Evolutionary conservation across 1,140 invertebrate genomes (phyloP).

Genomic region (Heterodera carotae): DNA sequence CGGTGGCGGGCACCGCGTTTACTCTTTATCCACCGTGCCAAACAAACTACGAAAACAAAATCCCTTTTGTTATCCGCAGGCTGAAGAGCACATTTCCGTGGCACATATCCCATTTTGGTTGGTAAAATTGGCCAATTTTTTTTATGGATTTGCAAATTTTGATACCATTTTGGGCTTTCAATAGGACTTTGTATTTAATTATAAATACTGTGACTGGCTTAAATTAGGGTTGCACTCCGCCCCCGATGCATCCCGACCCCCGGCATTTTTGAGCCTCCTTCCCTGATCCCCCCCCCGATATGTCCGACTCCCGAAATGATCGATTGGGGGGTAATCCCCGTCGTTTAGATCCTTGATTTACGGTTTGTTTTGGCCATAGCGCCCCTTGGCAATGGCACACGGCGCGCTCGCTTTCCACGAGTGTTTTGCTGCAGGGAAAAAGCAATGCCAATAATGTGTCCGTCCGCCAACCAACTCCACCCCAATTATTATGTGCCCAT

Average conservation of each 20-base stretch:
- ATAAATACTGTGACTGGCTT: too few species aligned
- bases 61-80: background rate
- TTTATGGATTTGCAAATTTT: background rate
- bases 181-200: too few species aligned
- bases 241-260: too few species aligned
- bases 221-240: too few species aligned
- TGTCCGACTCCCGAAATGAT: too few species aligned
- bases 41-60: background rate
- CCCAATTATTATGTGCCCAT: background rate
- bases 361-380: too few species aligned
- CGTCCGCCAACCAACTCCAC: background rate
- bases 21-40: background rate
- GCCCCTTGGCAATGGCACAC: background rate
- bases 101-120: background rate
- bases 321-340: too few species aligned
- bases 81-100: background rate
- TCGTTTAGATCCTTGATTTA: too few species aligned
- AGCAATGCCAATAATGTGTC: background rate
- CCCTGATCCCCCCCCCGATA: too few species aligned
- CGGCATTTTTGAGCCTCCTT: too few species aligned
- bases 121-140: background rate
- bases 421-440: background rate
- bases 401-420: background rate
- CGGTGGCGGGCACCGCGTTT: background rate
- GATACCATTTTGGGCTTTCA: too few species aligned